Percentiles rank a stretch among this genome's conserved stretches.
Conservation (phyloP, 2,113 vertebrate species). For the Cynoglossus semilaevis region DNA sequence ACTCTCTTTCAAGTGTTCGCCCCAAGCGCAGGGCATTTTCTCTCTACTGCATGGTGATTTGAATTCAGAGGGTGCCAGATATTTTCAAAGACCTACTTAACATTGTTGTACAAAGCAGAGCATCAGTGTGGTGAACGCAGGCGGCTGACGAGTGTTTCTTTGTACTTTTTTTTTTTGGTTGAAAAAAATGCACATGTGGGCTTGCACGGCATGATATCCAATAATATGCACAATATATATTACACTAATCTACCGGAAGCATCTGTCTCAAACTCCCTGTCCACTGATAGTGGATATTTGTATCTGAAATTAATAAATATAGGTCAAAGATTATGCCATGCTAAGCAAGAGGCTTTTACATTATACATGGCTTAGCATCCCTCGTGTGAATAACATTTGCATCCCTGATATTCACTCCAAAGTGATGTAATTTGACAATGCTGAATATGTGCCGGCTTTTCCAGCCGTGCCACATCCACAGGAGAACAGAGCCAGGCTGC, state of each 20-base stretch:
- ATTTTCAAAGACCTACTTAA: conserved; percentile 47
- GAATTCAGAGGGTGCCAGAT: conserved; percentile 41
- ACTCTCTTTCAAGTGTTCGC: conserved; percentile 7
- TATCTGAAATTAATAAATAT: conserved; percentile 44
- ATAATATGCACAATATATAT: not conserved
- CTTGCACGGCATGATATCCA: not conserved
- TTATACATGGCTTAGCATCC: conserved; percentile 34
- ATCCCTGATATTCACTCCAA: conserved; percentile 4
- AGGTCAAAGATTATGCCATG: conserved; percentile 52
- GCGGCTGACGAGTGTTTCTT: conserved; percentile 10
- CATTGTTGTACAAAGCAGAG: conserved; percentile 32
- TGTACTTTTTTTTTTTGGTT: no score
- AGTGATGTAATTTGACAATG: conserved; percentile 7
- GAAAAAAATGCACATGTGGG: no score
- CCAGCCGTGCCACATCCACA: not conserved
- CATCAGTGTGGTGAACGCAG: conserved; percentile 6
- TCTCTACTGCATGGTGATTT: conserved; percentile 28
- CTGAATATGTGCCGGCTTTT: conserved; percentile 7
- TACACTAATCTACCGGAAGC: not conserved
- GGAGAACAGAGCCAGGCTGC: not conserved
- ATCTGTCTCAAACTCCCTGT: not conserved
- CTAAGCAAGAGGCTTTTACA: conserved; percentile 33
- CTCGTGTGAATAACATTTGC: conserved; percentile 16
- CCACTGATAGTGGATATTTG: conserved; percentile 18
- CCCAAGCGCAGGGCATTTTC: conserved; percentile 28